These are phyloP conservation scores for Porites australiensis DNA, from an alignment of 64 coral and sea anemone genomes.

Conservation along the genomic window DNA sequence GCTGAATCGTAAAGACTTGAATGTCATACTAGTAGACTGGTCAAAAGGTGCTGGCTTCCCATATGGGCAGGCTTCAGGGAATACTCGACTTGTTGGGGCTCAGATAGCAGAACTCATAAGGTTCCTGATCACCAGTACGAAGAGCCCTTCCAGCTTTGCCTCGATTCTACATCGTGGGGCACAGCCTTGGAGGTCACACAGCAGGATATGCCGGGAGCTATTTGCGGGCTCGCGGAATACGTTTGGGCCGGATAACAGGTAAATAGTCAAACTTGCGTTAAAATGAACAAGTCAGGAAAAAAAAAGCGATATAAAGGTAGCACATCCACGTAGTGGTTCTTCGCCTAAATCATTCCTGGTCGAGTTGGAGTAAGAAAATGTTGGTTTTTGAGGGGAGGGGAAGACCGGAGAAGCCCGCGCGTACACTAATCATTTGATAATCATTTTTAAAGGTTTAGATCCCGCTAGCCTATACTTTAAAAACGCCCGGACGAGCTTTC, in stretches of 20 bases:
- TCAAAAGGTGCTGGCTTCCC: constrained; percentile 29
- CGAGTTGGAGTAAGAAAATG: too few relatives aligned
- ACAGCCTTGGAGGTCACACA: constrained; percentile 49
- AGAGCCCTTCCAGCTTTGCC: not conserved
- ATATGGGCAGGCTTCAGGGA: constrained; percentile 33
- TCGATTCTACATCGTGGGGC: constrained; percentile 47
- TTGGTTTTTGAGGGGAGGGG: too few relatives aligned
- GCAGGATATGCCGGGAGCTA: constrained; percentile 53
- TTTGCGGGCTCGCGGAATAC: not conserved
- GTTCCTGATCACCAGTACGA: constrained; percentile 18
- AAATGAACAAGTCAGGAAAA: too few relatives aligned
- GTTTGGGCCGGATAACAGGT: constrained; percentile 66
- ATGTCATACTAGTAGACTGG: constrained; percentile 84
- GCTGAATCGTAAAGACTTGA: constrained; percentile 21
- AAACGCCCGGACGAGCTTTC: not conserved
- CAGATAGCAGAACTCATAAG: constrained; percentile 64
- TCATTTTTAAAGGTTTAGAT: constrained; percentile 55
- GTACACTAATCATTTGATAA: too few relatives aligned
- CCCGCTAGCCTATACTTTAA: constrained; percentile 39
- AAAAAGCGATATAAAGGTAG: too few relatives aligned
- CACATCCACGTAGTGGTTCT: too few relatives aligned
- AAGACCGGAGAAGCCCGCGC: too few relatives aligned
- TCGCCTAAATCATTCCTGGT: too few relatives aligned
- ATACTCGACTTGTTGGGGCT: constrained; percentile 67
- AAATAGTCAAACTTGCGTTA: not conserved